Evolutionary conservation across 2,113 vertebrate species (phyloP).

Genomic region (Choloepus hoffmanni): DNA sequence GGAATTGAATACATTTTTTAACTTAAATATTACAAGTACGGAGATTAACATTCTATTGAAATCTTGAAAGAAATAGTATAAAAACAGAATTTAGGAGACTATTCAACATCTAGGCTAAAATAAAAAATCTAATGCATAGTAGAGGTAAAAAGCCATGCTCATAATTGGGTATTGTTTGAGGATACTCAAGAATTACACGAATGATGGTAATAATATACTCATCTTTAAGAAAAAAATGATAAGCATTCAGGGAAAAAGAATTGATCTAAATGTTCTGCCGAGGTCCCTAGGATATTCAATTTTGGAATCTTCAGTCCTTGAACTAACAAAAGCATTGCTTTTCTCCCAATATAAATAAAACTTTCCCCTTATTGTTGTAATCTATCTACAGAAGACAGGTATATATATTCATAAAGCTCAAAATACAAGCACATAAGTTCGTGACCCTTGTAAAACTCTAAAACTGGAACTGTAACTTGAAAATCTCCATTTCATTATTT

Average conservation of each 20-base stretch:
- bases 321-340: accelerated
- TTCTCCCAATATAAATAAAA: not conserved
- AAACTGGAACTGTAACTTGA: accelerated
- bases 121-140: accelerated
- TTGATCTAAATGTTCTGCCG: accelerated
- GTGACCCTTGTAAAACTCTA: not conserved
- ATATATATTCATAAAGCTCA: not conserved
- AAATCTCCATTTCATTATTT: too few relatives aligned
- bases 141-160: accelerated
- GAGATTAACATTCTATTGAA: not conserved
- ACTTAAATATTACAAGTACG: not conserved
- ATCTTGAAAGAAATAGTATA: not conserved
- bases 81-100: not conserved
- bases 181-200: accelerated
- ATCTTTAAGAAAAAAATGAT: too few relatives aligned
- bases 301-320: not conserved
- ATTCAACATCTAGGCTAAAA: not conserved
- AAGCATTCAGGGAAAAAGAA: not conserved
- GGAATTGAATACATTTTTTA: not conserved
- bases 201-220: accelerated
- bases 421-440: accelerated
- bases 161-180: accelerated
- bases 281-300: not conserved
- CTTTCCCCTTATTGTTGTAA: accelerated
- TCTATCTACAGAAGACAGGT: not conserved